phyloP scores from a whole-genome alignment of 2,797 vertebrate genomes.

The Linurgus olivaceus region DNA sequence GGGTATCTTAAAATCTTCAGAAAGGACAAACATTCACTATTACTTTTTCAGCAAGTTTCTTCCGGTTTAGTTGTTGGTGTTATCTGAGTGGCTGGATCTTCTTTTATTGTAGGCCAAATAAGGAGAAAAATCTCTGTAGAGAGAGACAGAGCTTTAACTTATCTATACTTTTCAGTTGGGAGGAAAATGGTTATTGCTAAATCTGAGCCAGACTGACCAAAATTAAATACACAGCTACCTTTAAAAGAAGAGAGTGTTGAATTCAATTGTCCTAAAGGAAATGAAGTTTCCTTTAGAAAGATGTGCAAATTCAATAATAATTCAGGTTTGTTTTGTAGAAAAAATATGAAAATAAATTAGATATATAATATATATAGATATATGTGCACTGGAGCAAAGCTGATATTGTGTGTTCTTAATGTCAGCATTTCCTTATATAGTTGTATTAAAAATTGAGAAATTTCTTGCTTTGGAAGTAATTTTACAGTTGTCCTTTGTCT shows the following conservation, averaged over 20 bases:
- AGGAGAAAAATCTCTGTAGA: not conserved
- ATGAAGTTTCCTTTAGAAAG: not conserved
- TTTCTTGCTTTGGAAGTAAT: not conserved
- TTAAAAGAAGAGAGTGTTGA: not conserved
- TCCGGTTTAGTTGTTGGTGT: not conserved
- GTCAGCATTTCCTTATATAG: not conserved
- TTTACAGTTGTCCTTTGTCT: not conserved
- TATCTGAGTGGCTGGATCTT: not conserved
- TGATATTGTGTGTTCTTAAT: not conserved
- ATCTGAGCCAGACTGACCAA: not conserved
- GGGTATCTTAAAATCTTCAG: not conserved
- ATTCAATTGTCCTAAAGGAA: not conserved
- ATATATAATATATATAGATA: not conserved
- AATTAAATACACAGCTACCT: not conserved
- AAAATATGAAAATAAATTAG: not conserved
- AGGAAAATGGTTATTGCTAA: not conserved
- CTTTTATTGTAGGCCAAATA: not conserved
- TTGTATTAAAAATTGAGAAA: not conserved
- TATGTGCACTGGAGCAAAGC: not conserved
- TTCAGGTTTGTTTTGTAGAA: not conserved
- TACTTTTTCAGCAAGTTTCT: not conserved
- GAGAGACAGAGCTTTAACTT: not conserved
- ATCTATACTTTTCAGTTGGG: not conserved
- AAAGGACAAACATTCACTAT: not conserved
- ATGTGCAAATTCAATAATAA: not conserved